Evolutionary conservation across 2,113 vertebrate genomes (phyloP), one percentile per base, ranked within the genome.

Genomic region (Brachionichthys hirsutus): DNA sequence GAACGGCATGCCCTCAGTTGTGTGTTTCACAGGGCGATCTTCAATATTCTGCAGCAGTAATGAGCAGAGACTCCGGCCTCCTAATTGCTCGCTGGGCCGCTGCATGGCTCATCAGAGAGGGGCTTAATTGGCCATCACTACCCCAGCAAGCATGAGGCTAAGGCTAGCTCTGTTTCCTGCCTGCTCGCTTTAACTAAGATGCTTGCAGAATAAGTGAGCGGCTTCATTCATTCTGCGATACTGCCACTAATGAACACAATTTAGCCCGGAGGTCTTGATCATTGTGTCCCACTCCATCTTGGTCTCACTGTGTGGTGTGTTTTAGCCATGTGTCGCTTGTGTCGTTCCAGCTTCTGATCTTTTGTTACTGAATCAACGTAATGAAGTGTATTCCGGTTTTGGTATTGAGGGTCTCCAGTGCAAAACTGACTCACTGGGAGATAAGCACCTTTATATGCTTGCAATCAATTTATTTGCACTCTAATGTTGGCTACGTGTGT

Each of bases 121-220:
- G 67, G 72, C 81, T 86, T 91, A 92, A 91, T 91, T 92, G 89
- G 87, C 86, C 87, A 89, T 90, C 86, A 85, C 89, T 85, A 81
- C 77, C 75, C 87, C 83, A 73, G 76, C 77, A 76, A 84, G 85
- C 77, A 82, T 70, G 76, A 81, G 82, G 82, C 82, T 84, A 73
- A 73, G 54, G 82, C 80, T 83, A 78, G 78, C 71, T 43, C 67
- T 50, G 55, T 12, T 64, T 75, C 57, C 73, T 73, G 68, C 73
- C 63, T 62, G 75, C 75, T 71, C 36, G 22, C 84, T 65, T 70
- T 65, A 42, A 71, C 67, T 54, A 78, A 48, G 73, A 88, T 71
- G 82, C 82, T 67, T 30, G 36, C 59, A 70, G 84, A 82, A 85
- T 79, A 82, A 72, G 70, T 83, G 82, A 86, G 85, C 67, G 73